Percentiles rank a stretch among this genome's conserved stretches.
Conservation (phyloP, 2,113 vertebrate genomes). For the Ornithorhynchus anatinus region DNA sequence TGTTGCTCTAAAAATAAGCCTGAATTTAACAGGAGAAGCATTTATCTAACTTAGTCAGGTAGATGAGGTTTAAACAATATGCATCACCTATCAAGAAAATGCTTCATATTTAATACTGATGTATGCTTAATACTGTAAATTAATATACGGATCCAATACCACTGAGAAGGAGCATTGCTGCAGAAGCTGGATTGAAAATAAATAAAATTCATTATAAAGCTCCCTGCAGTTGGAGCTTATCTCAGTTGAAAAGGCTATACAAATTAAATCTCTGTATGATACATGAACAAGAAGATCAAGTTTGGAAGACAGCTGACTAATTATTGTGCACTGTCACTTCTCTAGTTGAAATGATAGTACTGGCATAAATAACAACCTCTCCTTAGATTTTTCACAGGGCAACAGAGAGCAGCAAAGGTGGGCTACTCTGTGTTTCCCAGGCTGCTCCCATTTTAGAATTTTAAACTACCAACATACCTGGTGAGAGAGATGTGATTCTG, state of each 20-base stretch:
- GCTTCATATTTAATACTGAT: not conserved
- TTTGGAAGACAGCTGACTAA: not conserved
- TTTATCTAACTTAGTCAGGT: not conserved
- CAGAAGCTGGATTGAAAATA: not conserved
- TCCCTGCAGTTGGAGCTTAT: not conserved
- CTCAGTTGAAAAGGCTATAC: not conserved
- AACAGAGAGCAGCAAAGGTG: no score
- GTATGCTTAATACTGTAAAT: not conserved
- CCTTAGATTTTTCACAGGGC: not conserved
- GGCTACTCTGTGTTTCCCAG: no score
- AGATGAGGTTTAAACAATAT: not conserved
- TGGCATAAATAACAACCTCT: not conserved
- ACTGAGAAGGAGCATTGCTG: not conserved
- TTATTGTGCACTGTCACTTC: not conserved
- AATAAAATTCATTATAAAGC: not conserved
- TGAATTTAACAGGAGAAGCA: not conserved
- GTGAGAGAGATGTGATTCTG: no score
- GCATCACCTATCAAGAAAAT: not conserved
- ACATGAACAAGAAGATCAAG: not conserved
- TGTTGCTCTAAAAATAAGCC: not conserved
- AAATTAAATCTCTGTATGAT: not conserved
- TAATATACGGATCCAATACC: not conserved
- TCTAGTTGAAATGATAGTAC: not conserved
- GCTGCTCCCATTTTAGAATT: no score
- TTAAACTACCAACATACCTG: no score